Evolutionary conservation across 2,888 invertebrate species (phyloP).

Genomic region (Heliconius aoede): DNA sequence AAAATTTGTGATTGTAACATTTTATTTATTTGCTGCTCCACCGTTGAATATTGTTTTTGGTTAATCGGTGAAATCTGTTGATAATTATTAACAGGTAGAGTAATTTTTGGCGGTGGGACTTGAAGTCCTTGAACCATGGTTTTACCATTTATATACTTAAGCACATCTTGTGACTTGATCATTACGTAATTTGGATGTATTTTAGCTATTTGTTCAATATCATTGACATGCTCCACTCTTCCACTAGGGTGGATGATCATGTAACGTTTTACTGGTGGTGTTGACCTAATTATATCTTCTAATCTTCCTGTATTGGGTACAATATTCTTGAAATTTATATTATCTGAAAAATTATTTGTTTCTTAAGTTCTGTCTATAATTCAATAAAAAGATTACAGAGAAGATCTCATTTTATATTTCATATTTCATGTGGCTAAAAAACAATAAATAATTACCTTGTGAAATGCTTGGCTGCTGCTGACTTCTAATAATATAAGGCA

Average conservation of each 20-base stretch:
- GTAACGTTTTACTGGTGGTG: slow-evolving; percentile 47
- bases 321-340: slow-evolving; percentile 15
- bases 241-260: slow-evolving; percentile 60
- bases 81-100: neutral
- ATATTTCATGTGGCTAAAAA: neutral
- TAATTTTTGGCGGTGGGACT: slow-evolving; percentile 51
- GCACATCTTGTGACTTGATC: slow-evolving; percentile 51
- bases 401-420: neutral
- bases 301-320: slow-evolving; percentile 17
- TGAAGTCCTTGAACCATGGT: slow-evolving; percentile 50
- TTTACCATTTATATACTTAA: slow-evolving; percentile 56
- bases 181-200: slow-evolving; percentile 51
- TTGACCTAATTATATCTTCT: slow-evolving; percentile 31
- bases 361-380: neutral
- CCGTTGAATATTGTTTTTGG: neutral
- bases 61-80: neutral
- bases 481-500: slow-evolving; percentile 30
- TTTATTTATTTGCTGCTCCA: neutral
- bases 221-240: slow-evolving; percentile 58
- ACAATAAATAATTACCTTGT: slow-evolving; percentile 10
- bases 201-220: slow-evolving; percentile 50
- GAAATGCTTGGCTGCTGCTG: neutral
- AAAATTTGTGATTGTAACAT: neutral
- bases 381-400: neutral
- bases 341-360: slow-evolving; percentile 21